These are phyloP conservation scores for Lophotriccus pileatus DNA, from an alignment of 2,797 vertebrate genomes.

Conservation along the genomic window DNA sequence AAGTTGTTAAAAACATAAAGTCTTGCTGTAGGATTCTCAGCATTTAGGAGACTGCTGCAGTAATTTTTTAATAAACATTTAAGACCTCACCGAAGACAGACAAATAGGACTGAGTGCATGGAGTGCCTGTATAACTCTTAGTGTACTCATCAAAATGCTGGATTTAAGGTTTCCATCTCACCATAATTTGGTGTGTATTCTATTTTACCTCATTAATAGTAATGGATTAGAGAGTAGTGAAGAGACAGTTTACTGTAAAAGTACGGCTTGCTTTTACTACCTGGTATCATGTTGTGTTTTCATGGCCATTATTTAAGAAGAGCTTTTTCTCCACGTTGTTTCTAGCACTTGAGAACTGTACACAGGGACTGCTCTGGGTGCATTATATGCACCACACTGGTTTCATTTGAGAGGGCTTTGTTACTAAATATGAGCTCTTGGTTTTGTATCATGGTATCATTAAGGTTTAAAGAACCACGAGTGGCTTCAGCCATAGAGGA, in stretches of 20 bases:
- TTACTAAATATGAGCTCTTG: background rate
- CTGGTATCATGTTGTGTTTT: background rate
- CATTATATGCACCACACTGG: rapidly evolving
- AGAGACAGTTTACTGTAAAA: background rate
- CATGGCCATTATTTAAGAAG: background rate
- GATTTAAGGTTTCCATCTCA: background rate
- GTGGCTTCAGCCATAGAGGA: rapidly evolving
- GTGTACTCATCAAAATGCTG: background rate
- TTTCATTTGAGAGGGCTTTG: background rate
- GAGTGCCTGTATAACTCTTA: background rate
- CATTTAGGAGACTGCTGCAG: background rate
- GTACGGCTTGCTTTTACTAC: background rate
- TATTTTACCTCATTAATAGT: background rate
- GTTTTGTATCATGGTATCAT: rapidly evolving
- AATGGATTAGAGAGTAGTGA: background rate
- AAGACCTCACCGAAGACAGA: background rate
- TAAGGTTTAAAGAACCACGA: background rate
- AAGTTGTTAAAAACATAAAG: background rate
- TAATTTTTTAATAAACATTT: background rate
- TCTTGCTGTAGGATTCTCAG: background rate
- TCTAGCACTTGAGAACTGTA: rapidly evolving
- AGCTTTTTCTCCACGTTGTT: background rate
- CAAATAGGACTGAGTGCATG: background rate
- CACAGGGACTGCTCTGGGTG: background rate
- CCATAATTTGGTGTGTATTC: background rate